Base-by-base conservation (phyloP, 2,797 vertebrate species). In the Gallinago stenura region DNA sequence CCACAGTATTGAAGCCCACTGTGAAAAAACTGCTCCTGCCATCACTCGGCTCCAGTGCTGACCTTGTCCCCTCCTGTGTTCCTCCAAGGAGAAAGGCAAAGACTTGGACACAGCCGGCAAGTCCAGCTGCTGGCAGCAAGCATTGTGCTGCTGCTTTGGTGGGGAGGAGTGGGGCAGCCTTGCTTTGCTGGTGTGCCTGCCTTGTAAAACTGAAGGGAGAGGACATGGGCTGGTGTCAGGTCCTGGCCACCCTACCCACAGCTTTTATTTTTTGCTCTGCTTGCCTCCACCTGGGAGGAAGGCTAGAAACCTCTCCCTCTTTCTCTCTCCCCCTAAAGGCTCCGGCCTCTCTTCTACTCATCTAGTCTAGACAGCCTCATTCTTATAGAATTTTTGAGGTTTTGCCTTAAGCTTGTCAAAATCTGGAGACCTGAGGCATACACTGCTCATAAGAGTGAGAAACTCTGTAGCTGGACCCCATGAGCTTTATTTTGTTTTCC, bases 321-420 rank as follows among this genome's bases (percentile, higher is more conserved):
- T 25, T 65, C 28, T 35, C 39, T 45, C 20, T 33, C 20, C 50
- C 48, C 57, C 72, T 24, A 14, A 86, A 75, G 41, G 41, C 24
- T 87, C 12, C 50, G 41, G 7, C 20, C 21, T 92, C 56, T 69
- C 4, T 89, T 79, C 60, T 30, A 25, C 43, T 89, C n/a, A 25
- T 25, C 26, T 46, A 50, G 48, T 69, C 75, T 39, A 39, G 66
- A 82, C 62, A 84, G 25, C 25, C 64, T 64, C 83, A 56, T 16
- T 77, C 39, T 80, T 56, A 16, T 5, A 70, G n/a, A 50, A 30
- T 60, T 79, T 81, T 53, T 85, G 78, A 87, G 64, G 46, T 45
- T 96, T 92, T 87, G 46, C 84, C 37, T 82, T 73, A 46, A 89
- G 75, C 56, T 87, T 73, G 76, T 91, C 77, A 72, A 91, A 90